A percentile compares a stretch with the other conserved stretches of the same genome.
These are phyloP conservation scores for Torymus tubicola DNA, from an alignment of 2,888 invertebrate species.

Conservation along the genomic window DNA sequence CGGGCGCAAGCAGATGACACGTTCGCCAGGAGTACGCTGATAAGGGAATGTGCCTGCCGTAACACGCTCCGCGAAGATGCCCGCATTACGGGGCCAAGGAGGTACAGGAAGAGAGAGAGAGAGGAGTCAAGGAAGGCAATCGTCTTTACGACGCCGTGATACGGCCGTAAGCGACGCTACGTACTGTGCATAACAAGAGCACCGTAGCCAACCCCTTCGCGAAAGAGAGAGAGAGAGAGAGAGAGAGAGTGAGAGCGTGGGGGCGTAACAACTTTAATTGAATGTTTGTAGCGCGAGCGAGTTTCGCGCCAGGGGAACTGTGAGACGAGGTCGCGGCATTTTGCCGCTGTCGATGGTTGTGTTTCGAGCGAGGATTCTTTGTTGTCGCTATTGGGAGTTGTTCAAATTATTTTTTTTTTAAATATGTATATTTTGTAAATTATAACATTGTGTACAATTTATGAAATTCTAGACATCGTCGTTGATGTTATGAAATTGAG, in stretches of 20 bases:
- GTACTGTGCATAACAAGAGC: slow-evolving; percentile 61
- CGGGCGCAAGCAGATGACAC: slow-evolving; percentile 73
- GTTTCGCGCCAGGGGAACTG: slow-evolving; percentile 5
- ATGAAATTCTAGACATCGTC: too few species aligned
- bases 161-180: slow-evolving; percentile 59
- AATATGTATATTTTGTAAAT: too few species aligned
- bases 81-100: slow-evolving; percentile 71
- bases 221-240: too few species aligned
- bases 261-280: slow-evolving; percentile 64
- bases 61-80: slow-evolving; percentile 74
- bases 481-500: too few species aligned
- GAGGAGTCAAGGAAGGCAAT: slow-evolving; percentile 63
- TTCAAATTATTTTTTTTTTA: too few species aligned
- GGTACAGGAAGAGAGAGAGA: slow-evolving; percentile 6
- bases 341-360: slow-evolving; percentile 2
- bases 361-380: too few species aligned
- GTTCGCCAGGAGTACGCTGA: slow-evolving; percentile 66
- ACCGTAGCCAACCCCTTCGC: slow-evolving; percentile 56
- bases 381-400: too few species aligned
- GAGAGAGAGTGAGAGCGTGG: not conserved
- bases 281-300: slow-evolving; percentile 60
- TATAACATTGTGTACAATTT: too few species aligned
- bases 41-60: slow-evolving; percentile 62
- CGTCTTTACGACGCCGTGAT: slow-evolving; percentile 72
- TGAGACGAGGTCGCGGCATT: not conserved